Base-by-base conservation (phyloP, 2,888 invertebrate genomes). In the Drosophila setosimentum region DNA sequence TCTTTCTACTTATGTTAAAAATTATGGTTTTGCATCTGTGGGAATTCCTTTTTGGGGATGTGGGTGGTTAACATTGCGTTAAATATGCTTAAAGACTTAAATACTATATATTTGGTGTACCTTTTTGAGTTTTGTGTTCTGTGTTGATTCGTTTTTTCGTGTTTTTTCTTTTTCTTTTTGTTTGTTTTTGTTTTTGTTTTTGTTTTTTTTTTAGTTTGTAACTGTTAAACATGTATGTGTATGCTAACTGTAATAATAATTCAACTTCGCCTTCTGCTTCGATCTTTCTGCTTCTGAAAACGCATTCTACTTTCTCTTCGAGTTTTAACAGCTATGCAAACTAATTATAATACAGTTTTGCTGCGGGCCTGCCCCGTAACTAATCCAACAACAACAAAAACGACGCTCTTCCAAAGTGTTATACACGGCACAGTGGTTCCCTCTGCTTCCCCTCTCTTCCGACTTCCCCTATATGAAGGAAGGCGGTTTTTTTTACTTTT, bases 361-460 rank as follows among this genome's bases (percentile, higher is more conserved):
- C 64, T 49, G 53, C 57, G 62, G 60, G 50, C 51, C 71, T 59
- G 30, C 33, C 65, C 68, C 68, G 62, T 55, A 67, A 51, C 66
- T 33, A 40, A 42, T 35, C 29, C 58, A 45, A 35, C 45, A 64
- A 61, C 73, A 68, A 69, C 76, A 33, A 60, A 68, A 68, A 66
- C 74, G 78, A 69, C 63, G 73, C 73, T 72, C 42, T 13, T 80
- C 79, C 88, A 82, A 84, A 90, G 91, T 91, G 92, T 91, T 91
- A 91, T 60, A 92, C 91, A 91, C 91, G 91, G 92, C 91, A 91
- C 91, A 91, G 91, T 92, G 91, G 91, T 86, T 78, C 68, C 88
- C 68, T 64, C 77, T 71, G 30, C 37, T 57, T 64, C 57, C 3
- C n/a, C 45, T 32, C 64, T 37, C 59, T 65, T 53, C 24, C 60